A percentile compares a stretch with the other conserved stretches of the same genome.
Conservation (phyloP, 2,113 vertebrate genomes). For the Columba janthina region DNA sequence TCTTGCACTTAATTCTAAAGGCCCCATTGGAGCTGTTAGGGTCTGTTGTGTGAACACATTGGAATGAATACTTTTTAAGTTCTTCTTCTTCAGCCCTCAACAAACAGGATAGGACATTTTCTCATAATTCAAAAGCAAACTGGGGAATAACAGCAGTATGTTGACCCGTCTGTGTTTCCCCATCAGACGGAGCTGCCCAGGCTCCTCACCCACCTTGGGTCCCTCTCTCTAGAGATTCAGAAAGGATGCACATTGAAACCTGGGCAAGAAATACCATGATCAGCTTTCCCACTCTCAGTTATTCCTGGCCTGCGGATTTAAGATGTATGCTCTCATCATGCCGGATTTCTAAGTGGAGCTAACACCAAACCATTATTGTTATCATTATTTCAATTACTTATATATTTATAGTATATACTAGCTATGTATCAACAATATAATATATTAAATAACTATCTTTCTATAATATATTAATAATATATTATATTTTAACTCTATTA, state of each 20-base stretch:
- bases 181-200: too few relatives aligned
- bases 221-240: accelerated
- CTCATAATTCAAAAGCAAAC: neutral
- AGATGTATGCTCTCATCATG: neutral
- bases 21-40: conserved; percentile 60
- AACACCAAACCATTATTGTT: neutral
- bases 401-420: neutral
- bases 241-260: accelerated
- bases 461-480: neutral
- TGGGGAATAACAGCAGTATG: neutral
- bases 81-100: conserved; percentile 21
- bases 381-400: neutral
- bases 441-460: too few relatives aligned
- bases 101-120: neutral
- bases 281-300: neutral
- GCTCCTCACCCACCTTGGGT: neutral
- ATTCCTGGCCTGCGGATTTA: neutral
- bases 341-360: neutral
- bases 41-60: conserved; percentile 63
- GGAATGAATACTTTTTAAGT: conserved; percentile 11
- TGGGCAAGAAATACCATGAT: neutral
- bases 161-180: neutral
- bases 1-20: conserved; percentile 63
- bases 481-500: neutral
- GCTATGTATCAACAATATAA: neutral